Evolutionary conservation across 2,888 invertebrate species (phyloP).

Genomic region (Caenorhabditis doughertyi): DNA sequence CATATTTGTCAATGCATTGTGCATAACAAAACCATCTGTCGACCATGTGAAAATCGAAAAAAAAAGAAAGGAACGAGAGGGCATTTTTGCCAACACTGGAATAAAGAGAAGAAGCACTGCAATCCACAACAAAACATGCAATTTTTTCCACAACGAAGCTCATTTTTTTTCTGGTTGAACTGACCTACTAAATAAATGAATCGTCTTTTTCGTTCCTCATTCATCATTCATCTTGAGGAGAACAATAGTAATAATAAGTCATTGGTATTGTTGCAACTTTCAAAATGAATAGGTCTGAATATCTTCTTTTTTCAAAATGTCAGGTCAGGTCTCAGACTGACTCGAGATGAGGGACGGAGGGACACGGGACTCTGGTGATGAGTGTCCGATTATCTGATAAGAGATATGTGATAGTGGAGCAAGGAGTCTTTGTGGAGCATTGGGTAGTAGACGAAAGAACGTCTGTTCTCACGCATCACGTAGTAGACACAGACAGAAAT

Average conservation of each 20-base stretch:
- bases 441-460: conserved; percentile 54
- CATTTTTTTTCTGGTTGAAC: conserved; percentile 10
- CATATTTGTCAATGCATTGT: conserved; percentile 42
- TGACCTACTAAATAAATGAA: conserved; percentile 61
- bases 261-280: conserved; percentile 54
- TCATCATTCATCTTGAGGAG: conserved; percentile 33
- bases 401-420: conserved; percentile 45
- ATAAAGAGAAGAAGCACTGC: conserved; percentile 1
- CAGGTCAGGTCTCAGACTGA: conserved; percentile 43
- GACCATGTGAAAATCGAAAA: conserved; percentile 22
- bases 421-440: neutral
- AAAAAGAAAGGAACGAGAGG: neutral
- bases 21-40: conserved; percentile 57
- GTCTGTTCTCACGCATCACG: conserved; percentile 56
- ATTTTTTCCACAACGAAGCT: conserved; percentile 4
- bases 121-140: conserved; percentile 10
- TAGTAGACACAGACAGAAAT: conserved; percentile 51
- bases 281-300: conserved; percentile 24
- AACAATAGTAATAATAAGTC: conserved; percentile 37
- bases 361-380: conserved; percentile 9
- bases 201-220: conserved; percentile 32
- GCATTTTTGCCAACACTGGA: conserved; percentile 20
- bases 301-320: conserved; percentile 62
- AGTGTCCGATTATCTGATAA: conserved; percentile 54
- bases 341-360: conserved; percentile 26